Base-by-base conservation (phyloP, 2,797 vertebrate genomes). In the Sebastiscus tertius region DNA sequence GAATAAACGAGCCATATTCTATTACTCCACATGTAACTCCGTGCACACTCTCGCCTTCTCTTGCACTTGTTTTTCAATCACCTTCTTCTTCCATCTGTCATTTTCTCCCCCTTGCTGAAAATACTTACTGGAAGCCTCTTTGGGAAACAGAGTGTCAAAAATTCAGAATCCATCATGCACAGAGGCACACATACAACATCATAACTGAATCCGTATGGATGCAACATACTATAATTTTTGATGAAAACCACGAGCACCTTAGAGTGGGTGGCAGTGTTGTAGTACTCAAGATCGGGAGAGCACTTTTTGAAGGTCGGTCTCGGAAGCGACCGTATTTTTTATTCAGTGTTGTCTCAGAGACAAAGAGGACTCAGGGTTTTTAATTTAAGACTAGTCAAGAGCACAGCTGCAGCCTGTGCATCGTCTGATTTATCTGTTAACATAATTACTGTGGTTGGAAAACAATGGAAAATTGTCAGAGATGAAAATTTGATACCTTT, bases 171-270 rank as follows among this genome's bases (percentile, higher is more conserved):
- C 20, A 74, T 77, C 63, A 65, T 20, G 49, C 24, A 42, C 68
- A 72, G 63, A 12, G 42, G 27, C 92, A 91, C 89, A 31, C 5
- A 22, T 18, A 22, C 60, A 42, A 36, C 34, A 33, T n/a, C 16
- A 0, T 27, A 33, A 54, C 39, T 33, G 42, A 54, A 61, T 63
- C 26, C 42, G 14, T 75, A 56, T 27, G 13, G 56, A 26, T 29
- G n/a, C 3, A 66, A 24, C 29, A 14, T 31, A 22, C 22, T 54
- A 4, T 42, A 7, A 77, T 74, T 55, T 29, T 79, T 56, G 39
- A 27, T 24, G 27, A 68, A 26, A 10, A 39, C 29, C 60, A 42
- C n/a, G 22, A 61, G 27, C 61, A 46, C 11, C 52, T 22, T 34
- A 34, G 26, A 71, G 36, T 60, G 29, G 36, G 39, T 42, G 39